Evolutionary conservation across 1,140 invertebrate species (phyloP).

Genomic region (Zaprionus ghesquierei): DNA sequence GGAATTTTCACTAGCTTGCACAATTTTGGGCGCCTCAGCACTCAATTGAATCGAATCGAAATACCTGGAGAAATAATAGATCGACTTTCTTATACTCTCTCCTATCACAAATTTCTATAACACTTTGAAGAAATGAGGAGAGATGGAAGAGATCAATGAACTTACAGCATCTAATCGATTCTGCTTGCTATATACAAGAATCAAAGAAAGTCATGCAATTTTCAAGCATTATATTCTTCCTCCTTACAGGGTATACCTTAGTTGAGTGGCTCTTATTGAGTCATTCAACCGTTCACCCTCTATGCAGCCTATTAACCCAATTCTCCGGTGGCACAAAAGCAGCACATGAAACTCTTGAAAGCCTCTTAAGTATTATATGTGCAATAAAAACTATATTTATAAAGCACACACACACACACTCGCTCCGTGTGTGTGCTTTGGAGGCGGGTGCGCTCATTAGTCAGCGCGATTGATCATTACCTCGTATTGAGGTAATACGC

Average conservation of each 20-base stretch:
- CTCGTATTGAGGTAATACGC: neutral
- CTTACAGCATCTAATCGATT: too few relatives aligned
- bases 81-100: too few relatives aligned
- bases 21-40: too few relatives aligned
- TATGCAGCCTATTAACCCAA: slow-evolving; percentile 58
- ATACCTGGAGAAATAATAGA: too few relatives aligned
- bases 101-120: too few relatives aligned
- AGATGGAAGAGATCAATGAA: too few relatives aligned
- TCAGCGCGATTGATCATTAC: slow-evolving; percentile 64
- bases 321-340: slow-evolving; percentile 44
- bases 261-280: slow-evolving; percentile 2
- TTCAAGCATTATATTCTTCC: too few relatives aligned
- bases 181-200: too few relatives aligned
- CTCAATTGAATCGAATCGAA: too few relatives aligned
- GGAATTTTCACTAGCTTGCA: neutral
- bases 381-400: slow-evolving; percentile 65
- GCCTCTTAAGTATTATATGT: slow-evolving; percentile 59
- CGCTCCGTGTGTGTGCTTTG: neutral
- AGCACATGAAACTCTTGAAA: slow-evolving; percentile 56
- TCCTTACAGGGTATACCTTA: neutral
- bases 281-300: neutral
- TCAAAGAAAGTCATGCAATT: too few relatives aligned
- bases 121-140: too few relatives aligned
- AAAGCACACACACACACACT: slow-evolving; percentile 21
- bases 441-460: slow-evolving; percentile 41